Base-by-base conservation (phyloP, 1,140 invertebrate species). In the Drosophila oshimai region DNA sequence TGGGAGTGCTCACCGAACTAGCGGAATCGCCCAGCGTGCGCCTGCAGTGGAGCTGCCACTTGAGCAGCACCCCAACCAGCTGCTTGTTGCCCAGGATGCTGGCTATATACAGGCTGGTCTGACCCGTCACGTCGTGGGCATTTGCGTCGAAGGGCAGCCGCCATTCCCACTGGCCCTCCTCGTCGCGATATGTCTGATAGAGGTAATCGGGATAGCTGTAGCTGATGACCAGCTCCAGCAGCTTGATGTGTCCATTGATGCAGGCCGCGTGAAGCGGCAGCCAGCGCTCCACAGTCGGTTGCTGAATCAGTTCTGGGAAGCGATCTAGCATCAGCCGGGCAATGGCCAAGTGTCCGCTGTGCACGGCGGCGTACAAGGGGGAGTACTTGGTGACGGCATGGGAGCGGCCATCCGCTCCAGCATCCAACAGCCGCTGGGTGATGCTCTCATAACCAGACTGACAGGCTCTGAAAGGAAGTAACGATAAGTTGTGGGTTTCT, bases 371-470 rank as follows among this genome's bases (percentile, higher is more conserved):
- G 90, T 99, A 98, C 0, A 99, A 92, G 0, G 98, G 97, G 4
- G 97, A 97, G 90, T 99, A 98, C 80, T 96, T 95, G 1, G 97
- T 98, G 5, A 97, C 95, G 5, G 96, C 95, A 92, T 99, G 97
- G 28, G 95, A 94, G 29, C 96, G 93, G 6, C 96, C 96, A 92
- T 98, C 97, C 0, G 97, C 97, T 6, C 96, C 95, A 53, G 95
- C 92, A 9, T 95, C 95, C 26, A 99, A 86, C 18, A 99, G 92
- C 4, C 96, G 90, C 45, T 94, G 92, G 0, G 98, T 97, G 15
- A 98, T 94, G 39, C 96, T 95, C 41, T 94, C 94, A 62, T 95
- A 94, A 0, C 97, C 97, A 58, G 94, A 93, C 91, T 98, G 96
- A 86, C 95, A 95, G 12, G 96, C 95, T 28, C 95, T 96, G 12